Evolutionary conservation across 2,888 invertebrate genomes (phyloP).

Genomic region (Conops quadrifasciatus): DNA sequence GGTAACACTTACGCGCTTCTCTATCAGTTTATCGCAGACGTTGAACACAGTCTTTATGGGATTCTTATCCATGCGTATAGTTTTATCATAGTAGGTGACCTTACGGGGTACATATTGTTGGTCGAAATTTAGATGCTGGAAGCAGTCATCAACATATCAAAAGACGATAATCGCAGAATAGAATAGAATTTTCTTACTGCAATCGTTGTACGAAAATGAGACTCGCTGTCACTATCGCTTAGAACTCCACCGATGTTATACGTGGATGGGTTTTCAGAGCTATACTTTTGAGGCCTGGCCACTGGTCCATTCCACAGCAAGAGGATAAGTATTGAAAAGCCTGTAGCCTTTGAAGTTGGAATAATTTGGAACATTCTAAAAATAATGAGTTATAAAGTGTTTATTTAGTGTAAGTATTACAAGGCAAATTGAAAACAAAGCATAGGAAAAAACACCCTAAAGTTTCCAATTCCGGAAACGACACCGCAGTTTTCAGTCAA

Average conservation of each 20-base stretch:
- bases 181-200: too few relatives aligned
- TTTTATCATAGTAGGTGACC: constrained; percentile 86
- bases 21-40: constrained; percentile 91
- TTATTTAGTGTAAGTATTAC: neutral
- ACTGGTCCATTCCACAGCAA: constrained; percentile 43
- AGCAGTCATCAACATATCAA: too few relatives aligned
- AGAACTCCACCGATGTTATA: constrained; percentile 94
- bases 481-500: neutral
- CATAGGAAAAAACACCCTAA: neutral
- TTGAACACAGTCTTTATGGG: constrained; percentile 93
- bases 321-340: neutral
- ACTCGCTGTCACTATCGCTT: constrained; percentile 81
- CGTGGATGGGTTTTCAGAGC: constrained; percentile 70
- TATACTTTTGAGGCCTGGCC: constrained; percentile 51
- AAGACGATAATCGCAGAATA: too few relatives aligned
- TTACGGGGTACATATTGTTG: constrained; percentile 83
- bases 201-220: constrained; percentile 83
- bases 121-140: constrained; percentile 85
- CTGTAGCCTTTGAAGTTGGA: neutral
- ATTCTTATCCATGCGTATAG: constrained; percentile 93
- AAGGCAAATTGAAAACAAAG: neutral
- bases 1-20: constrained; percentile 73
- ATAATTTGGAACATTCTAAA: neutral
- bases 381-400: constrained; percentile 32
- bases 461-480: neutral